Base-by-base conservation (phyloP, 1,140 invertebrate species). In the Nasonia giraulti region DNA sequence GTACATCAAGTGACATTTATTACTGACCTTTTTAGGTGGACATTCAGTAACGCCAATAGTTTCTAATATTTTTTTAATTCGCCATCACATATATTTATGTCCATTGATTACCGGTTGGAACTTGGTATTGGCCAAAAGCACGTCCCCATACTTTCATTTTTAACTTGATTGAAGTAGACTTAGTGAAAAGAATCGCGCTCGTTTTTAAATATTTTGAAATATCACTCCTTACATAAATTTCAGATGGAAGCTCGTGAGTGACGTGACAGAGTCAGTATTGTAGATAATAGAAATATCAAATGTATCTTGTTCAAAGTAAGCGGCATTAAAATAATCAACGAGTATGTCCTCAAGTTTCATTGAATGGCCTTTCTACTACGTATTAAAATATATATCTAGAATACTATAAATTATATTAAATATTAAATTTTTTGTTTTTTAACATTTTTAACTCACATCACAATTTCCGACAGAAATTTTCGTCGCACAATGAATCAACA, bases 281-380 rank as follows among this genome's bases (percentile, higher is more conserved):
- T n/a, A n/a, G 27, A 11, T 33, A 31, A 73, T 33, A 23, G 69
- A 73, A 73, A 73, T 27, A 14, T 73, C 69, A 73, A 73, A 73
- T 2, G 14, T 73, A 73, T 73, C 69, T 31, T 73, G 1, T 37
- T 73, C 69, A 4, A 73, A 33, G 69, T 31, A 73, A 14, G 12
- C 14, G 4, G 23, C 4, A 37, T 73, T 73, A 11, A 73, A 20
- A 33, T 33, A 73, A 10, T 73, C 31, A 33, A 73, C 27, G 33
- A 73, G 37, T 2, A 73, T 33, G 17, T 74, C 33, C 17, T 74
- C 71, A 6, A 40, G 27, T 74, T 74, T 74, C 2, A 50, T 50
- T 0, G 47, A 12, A 12, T 17, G 12, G 4, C 47, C 47, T 50
- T 50, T 1, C 1, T 14, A 1, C 47, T 50, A 10, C 47, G 14